These are phyloP conservation scores for Drosophila bunnanda DNA, from an alignment of 2,888 invertebrate genomes.

Conservation along the genomic window DNA sequence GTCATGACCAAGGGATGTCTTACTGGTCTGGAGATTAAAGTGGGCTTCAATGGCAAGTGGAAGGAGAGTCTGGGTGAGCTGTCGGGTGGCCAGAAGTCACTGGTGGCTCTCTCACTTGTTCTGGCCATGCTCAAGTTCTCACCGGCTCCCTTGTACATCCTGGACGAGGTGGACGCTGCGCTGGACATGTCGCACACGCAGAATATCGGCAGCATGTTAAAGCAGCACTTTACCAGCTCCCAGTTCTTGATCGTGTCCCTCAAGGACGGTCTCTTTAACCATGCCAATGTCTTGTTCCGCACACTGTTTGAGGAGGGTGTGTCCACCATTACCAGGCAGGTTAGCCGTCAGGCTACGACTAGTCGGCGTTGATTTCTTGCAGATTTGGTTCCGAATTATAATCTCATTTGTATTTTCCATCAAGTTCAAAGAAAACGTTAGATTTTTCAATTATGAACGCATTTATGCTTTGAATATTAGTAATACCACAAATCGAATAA, in stretches of 20 bases:
- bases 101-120: conserved; percentile 97
- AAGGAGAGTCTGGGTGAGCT: conserved; percentile 98
- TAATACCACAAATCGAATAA: neutral
- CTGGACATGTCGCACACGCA: conserved; percentile 99
- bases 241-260: conserved; percentile 99
- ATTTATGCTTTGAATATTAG: neutral
- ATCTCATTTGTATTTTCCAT: neutral
- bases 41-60: conserved; percentile 97
- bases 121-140: conserved; percentile 98
- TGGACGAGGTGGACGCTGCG: conserved; percentile 99
- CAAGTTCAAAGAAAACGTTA: neutral
- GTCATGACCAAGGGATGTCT: conserved; percentile 84
- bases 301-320: conserved; percentile 98
- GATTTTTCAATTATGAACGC: neutral
- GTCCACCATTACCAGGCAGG: conserved; percentile 92
- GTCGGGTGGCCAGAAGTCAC: conserved; percentile 97
- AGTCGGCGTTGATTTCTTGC: conserved; percentile 8
- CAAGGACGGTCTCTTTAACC: conserved; percentile 99
- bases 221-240: conserved; percentile 94
- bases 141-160: conserved; percentile 98
- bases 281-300: conserved; percentile 98
- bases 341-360: conserved; percentile 57
- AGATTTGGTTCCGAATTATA: neutral
- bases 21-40: conserved; percentile 95
- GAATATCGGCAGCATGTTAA: conserved; percentile 98